Conservation (phyloP, 2,888 invertebrate species). For the Ophioninae sp. region DNA sequence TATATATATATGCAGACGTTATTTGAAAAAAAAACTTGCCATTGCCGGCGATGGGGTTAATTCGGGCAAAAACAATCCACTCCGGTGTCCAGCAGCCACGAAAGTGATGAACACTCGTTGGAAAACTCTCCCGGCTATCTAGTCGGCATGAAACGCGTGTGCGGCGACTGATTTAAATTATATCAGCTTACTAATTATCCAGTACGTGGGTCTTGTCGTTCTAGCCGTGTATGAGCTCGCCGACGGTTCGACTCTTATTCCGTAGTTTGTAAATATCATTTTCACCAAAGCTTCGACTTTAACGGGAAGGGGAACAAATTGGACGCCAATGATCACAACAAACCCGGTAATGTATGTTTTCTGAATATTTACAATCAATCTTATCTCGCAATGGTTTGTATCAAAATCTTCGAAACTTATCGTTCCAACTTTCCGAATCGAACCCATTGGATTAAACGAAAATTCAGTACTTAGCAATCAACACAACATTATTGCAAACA, state of each 20-base stretch:
- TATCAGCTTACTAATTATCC: conserved; percentile 13
- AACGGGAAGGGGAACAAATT: background rate
- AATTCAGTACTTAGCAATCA: background rate
- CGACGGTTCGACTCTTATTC: conserved; percentile 27
- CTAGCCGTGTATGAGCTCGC: conserved; percentile 43
- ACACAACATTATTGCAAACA: background rate
- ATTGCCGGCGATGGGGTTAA: conserved; percentile 27
- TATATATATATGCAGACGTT: too few species aligned
- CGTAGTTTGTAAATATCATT: conserved; percentile 26
- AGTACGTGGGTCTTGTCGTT: conserved; percentile 37
- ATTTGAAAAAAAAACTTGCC: conserved; percentile 41
- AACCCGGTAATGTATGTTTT: background rate
- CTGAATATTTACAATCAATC: background rate
- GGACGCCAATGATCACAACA: background rate
- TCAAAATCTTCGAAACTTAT: too few species aligned
- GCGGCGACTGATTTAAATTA: conserved; percentile 35
- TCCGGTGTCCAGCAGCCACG: conserved; percentile 50
- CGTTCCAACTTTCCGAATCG: too few species aligned
- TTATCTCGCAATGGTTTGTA: too few species aligned
- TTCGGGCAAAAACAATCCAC: conserved; percentile 31
- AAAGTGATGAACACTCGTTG: conserved; percentile 31
- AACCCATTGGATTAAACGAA: too few species aligned
- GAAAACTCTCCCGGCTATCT: conserved; percentile 30
- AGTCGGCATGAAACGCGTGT: conserved; percentile 23
- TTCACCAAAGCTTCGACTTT: background rate